Evolutionary conservation across 2,888 invertebrate genomes (phyloP), one percentile per base, ranked within the genome.

Genomic region (Drosophila nigricruria): DNA sequence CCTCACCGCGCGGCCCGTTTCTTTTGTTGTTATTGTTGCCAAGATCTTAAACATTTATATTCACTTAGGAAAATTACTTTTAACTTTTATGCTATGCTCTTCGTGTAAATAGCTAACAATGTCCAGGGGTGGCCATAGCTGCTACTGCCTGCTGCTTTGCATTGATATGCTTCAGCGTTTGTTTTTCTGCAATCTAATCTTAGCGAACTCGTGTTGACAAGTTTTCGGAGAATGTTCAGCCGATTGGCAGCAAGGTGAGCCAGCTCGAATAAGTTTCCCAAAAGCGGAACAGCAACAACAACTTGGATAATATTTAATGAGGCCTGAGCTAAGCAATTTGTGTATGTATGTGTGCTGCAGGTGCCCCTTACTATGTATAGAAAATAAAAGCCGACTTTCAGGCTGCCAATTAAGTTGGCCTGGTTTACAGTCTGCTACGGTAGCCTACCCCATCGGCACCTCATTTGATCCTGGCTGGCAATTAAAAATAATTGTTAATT

Each of bases 31-130:
- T 72, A 78, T 62, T 82, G 60, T 56, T 70, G 74, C 45, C 66
- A 71, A 72, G 72, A 78, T 76, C 76, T 84, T 73, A 85, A 85
- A 83, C 85, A 89, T 91, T 90, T 86, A 89, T 84, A 86, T 90
- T 89, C 89, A 91, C 91, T 91, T 91, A 87, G 77, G 90, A 77
- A 91, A 90, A 91, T 91, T 91, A 82, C 81, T 87, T 88, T 76
- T 67, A 73, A 70, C 72, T 81, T 81, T 81, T 73, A 76, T 79
- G 79, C 72, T 68, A 72, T 72, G 73, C 72, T 72, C 73, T 59
- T 71, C 67, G 73, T 82, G 77, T 79, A 74, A 81, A 84, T 82
- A 73, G 73, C 62, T 68, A 69, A 69, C 60, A 85, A 58, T 70
- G 73, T 63, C 56, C 38, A 50, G 34, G 47, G 47, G 18, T 25